These are phyloP conservation scores for Odontamblyopus lacepedii DNA, from an alignment of 2,797 vertebrate genomes.

Conservation along the genomic window DNA sequence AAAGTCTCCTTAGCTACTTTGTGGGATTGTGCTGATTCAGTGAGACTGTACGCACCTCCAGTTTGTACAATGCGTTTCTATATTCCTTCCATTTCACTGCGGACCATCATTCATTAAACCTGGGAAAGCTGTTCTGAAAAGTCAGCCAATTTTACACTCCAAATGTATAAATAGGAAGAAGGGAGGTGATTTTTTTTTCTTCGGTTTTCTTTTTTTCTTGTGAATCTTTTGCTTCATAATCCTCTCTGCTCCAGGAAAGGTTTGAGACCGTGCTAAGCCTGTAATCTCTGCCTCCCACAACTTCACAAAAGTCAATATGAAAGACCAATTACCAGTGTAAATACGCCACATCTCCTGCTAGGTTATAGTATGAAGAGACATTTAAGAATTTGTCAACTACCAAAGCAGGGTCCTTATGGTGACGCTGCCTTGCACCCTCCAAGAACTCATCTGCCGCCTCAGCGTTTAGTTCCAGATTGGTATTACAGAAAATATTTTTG, in stretches of 20 bases:
- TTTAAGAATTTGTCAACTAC: slow-evolving; percentile 1
- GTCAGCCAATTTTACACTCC: slow-evolving; percentile 46
- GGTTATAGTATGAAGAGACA: slow-evolving; percentile 19
- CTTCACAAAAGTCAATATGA: slow-evolving; percentile 64
- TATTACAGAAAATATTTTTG: neutral
- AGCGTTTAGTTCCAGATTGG: neutral
- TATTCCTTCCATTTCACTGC: slow-evolving; percentile 40
- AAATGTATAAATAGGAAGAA: slow-evolving; percentile 50
- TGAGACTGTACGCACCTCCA: slow-evolving; percentile 13
- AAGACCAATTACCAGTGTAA: slow-evolving; percentile 63
- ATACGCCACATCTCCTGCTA: slow-evolving; percentile 50
- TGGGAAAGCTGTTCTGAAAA: slow-evolving; percentile 42
- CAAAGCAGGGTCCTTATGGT: neutral
- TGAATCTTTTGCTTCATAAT: slow-evolving; percentile 61
- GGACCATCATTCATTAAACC: slow-evolving; percentile 53
- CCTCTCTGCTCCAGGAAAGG: slow-evolving; percentile 59
- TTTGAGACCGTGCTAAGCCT: slow-evolving; percentile 67
- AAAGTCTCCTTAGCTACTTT: slow-evolving; percentile 3
- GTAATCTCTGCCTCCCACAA: slow-evolving; percentile 71
- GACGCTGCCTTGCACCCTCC: neutral
- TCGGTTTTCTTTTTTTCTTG: slow-evolving; percentile 33
- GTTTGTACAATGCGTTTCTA: slow-evolving; percentile 38
- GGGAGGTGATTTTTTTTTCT: slow-evolving; percentile 29
- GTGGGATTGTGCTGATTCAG: slow-evolving; percentile 25
- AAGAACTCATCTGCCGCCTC: neutral